These are phyloP conservation scores for Nebria ingens DNA, from an alignment of 1,140 invertebrate genomes.

Conservation along the genomic window DNA sequence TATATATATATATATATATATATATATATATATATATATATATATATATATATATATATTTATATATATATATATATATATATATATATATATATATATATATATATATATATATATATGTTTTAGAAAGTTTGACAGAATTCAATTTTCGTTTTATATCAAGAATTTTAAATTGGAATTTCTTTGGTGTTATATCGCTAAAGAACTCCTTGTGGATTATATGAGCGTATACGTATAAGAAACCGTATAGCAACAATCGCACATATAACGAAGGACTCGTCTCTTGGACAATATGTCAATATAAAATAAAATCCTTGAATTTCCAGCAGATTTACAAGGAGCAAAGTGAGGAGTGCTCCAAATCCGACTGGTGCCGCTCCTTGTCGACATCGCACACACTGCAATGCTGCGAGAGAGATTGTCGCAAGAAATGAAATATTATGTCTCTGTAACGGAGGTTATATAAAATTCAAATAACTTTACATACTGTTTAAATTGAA, in stretches of 20 bases:
- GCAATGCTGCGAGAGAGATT: background rate
- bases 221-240: no score
- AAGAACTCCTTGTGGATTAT: no score
- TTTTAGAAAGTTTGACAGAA: background rate
- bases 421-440: slow-evolving; percentile 5
- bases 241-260: no score
- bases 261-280: no score
- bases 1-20: background rate
- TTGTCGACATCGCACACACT: background rate
- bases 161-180: no score
- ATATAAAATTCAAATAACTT: slow-evolving; percentile 8
- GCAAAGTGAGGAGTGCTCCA: background rate
- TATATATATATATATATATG: slow-evolving; percentile 1
- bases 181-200: no score
- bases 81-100: background rate
- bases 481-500: slow-evolving; percentile 9
- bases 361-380: background rate
- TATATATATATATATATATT: background rate
- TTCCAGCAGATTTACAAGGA: slow-evolving; percentile 1
- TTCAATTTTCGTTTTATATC: no score
- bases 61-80: background rate
- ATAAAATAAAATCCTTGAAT: slow-evolving; percentile 7
- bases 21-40: background rate
- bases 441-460: slow-evolving; percentile 1
- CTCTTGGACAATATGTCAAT: slow-evolving; percentile 7